Conservation (phyloP, 2,797 vertebrate species). For the Atherinosoma microstoma region DNA sequence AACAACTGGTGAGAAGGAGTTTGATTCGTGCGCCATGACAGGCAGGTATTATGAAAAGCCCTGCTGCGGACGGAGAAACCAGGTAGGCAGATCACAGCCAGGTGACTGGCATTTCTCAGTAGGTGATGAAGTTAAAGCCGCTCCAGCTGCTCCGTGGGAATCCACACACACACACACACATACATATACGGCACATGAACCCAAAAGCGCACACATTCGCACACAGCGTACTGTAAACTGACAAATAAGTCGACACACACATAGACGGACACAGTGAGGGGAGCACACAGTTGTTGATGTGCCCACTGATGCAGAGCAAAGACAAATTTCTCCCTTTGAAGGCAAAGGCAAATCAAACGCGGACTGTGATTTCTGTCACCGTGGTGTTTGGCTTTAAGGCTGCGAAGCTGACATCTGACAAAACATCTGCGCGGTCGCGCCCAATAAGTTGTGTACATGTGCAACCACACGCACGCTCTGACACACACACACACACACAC, state of each 20-base stretch:
- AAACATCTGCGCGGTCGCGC: constrained; percentile 66
- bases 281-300: constrained; percentile 68
- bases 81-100: constrained; percentile 61
- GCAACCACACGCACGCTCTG: not conserved
- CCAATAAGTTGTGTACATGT: constrained; percentile 45
- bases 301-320: constrained; percentile 72
- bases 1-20: constrained; percentile 42
- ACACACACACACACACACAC: not conserved
- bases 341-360: constrained; percentile 75
- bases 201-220: constrained; percentile 8
- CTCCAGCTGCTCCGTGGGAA: constrained; percentile 43
- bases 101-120: constrained; percentile 63
- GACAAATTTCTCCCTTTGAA: constrained; percentile 81
- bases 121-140: constrained; percentile 66
- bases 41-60: constrained; percentile 57
- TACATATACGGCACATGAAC: constrained; percentile 6
- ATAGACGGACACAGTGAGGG: constrained; percentile 14
- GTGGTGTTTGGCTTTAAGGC: constrained; percentile 66
- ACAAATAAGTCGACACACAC: constrained; percentile 28
- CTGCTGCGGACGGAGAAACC: constrained; percentile 61
- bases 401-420: constrained; percentile 71
- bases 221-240: constrained; percentile 45
- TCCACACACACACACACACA: constrained; percentile 24
- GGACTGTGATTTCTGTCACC: constrained; percentile 75
- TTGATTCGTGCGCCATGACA: constrained; percentile 51